phyloP scores from a whole-genome alignment of 2,888 invertebrate genomes.

The Rotaria sp. region DNA sequence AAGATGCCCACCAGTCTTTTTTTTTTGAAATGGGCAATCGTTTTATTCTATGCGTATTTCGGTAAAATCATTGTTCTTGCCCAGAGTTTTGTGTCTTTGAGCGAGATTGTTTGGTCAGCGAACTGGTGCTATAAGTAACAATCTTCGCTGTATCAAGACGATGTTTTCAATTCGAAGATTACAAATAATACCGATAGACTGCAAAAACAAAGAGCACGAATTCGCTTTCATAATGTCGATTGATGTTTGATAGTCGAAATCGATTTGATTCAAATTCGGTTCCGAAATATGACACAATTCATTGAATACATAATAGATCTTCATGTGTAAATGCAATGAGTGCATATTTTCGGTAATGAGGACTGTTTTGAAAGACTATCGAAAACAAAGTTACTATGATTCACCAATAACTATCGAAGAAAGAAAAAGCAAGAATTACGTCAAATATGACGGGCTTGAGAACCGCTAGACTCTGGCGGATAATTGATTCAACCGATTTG shows the following conservation, averaged over 20 bases:
- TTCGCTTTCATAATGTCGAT: neutral
- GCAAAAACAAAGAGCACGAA: neutral
- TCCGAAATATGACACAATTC: slow-evolving; percentile 10
- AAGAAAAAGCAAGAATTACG: too few species aligned
- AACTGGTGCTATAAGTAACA: neutral
- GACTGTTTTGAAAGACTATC: neutral
- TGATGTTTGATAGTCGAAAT: neutral
- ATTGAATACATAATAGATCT: slow-evolving; percentile 5
- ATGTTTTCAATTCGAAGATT: slow-evolving; percentile 8
- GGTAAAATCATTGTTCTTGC: too few species aligned
- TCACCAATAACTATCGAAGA: too few species aligned
- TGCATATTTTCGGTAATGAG: neutral
- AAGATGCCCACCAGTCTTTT: too few species aligned
- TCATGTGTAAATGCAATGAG: neutral
- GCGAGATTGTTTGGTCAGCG: neutral
- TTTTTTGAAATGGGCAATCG: too few species aligned
- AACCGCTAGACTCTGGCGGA: neutral
- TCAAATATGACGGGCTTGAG: neutral
- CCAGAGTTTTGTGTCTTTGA: neutral
- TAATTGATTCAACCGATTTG: neutral
- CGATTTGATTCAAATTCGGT: neutral
- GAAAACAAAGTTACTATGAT: too few species aligned
- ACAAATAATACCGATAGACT: neutral
- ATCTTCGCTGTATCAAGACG: slow-evolving; percentile 5
- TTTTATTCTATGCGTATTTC: too few species aligned